Base-by-base conservation (phyloP, 2,888 invertebrate genomes). In the Peribatodes rhomboidaria region DNA sequence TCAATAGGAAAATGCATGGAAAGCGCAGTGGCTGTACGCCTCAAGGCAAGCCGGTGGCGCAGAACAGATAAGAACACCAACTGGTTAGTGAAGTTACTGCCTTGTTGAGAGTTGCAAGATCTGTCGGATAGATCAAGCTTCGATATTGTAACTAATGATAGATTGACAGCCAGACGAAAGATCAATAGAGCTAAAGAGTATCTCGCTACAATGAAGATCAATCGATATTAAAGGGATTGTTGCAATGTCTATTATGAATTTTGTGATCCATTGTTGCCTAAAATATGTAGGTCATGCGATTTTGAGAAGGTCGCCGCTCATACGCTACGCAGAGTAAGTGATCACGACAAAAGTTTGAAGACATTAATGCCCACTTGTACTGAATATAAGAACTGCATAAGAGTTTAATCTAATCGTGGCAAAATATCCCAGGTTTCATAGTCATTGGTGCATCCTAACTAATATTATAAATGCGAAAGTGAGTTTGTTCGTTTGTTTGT, bases 1-100 rank as follows among this genome's bases (percentile, higher is more conserved):
- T 8, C 37, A 37, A 52, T 20, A 52, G 52, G 52, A 52, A 52
- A 37, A 52, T 37, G 20, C 11, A 52, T 52, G 37, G 37, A 13
- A 50, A 50, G 35, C 20, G 50, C 18, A 35, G 31, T 49, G 31
- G 14, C 35, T 35, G 10, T 16, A 11, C 47, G 33, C 35, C n/a
- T 37, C 37, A 52, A 52, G 37, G 52, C 37, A 52, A 52, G 37
- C 52, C 27, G n/a, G 52, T 37, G 13, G 7, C 52, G 37, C 35
- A 50, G 35, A 50, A 37, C 37, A 52, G 18, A 22, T 20, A 37
- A 35, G 22, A 35, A 37, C 8, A 35, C 37, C 18, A 52, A 49
- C 11, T 33, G 14, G 49, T 49, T 31, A 7, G 33, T 52, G 20
- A 20, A n/a, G 18, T 52, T n/a, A n/a, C 37, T 9, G 13, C 35